Evolutionary conservation across 2,888 invertebrate genomes (phyloP), one percentile per base, ranked within the genome.

Genomic region (Protonemura montana): DNA sequence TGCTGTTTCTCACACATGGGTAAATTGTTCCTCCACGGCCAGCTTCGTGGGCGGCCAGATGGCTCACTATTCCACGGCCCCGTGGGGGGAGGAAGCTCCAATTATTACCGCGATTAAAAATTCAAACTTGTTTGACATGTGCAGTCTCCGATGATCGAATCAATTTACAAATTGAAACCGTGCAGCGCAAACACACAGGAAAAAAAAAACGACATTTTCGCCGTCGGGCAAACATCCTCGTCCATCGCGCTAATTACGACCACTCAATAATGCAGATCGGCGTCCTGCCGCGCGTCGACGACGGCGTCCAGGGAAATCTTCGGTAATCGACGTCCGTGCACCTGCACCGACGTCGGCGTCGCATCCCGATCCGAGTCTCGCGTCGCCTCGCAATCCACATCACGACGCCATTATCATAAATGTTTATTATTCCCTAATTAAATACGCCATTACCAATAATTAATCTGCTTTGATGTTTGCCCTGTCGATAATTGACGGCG

Each of bases 381-480:
- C 1, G 16, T 59, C 59, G 21, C 59, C 41, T 41, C 13, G 59
- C 59, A 59, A 35, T 59, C 16, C 21, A 21, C 59, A 1, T 21
- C 59, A 21, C 59, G 21, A 59, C 13, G 59, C 21, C 13, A 81
- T 81, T 81, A 81, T 81, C 81, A 81, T 81, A 81, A 28, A 81
- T 81, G 81, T 81, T 29, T 27, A 81, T 81, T 81, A 28, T 29
- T 59, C 21, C 28, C 81, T 81, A 81, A 81, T 81, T 81, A 81
- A 81, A 81, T 81, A n/a, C 16, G 81, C 81, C 81, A 81, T 81
- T 81, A 81, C 81, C 10, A 81, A 59, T 21, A 59, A 59, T 59
- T 59, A 59, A 59, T 59, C 59, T 7, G 59, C 59, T 59, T 59
- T 59, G 59, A 59, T 59, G 59, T 59, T 59, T 59, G 59, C 59